Evolutionary conservation across 2,888 invertebrate species (phyloP).

Genomic region (Micropterix aruncella): DNA sequence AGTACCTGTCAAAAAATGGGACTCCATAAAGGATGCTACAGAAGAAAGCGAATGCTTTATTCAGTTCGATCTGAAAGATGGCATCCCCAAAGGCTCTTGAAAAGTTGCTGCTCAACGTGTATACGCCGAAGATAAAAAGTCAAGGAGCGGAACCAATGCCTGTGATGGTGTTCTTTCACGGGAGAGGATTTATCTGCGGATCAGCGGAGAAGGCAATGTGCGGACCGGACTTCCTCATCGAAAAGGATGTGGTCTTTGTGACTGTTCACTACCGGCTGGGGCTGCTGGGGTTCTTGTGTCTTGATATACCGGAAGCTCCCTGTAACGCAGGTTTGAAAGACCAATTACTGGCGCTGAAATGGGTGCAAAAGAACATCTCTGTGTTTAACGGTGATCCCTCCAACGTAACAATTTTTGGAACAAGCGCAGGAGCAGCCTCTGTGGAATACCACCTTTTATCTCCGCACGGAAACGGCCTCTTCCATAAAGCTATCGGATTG

Average conservation of each 20-base stretch:
- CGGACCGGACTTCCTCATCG: slow-evolving; percentile 13
- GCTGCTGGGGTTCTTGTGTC: background rate
- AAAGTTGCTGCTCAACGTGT: slow-evolving; percentile 11
- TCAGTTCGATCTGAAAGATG: background rate
- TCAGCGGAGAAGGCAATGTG: slow-evolving; percentile 9
- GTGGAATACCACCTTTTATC: slow-evolving; percentile 1
- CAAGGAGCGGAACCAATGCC: background rate
- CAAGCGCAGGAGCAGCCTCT: background rate
- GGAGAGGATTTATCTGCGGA: slow-evolving; percentile 14
- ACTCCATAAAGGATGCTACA: background rate
- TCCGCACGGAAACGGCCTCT: slow-evolving; percentile 7
- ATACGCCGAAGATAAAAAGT: slow-evolving; percentile 6
- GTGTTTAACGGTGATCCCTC: background rate
- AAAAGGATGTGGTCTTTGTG: slow-evolving; percentile 12
- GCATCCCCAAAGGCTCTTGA: background rate
- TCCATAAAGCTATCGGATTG: slow-evolving; percentile 18
- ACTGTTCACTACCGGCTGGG: slow-evolving; percentile 16
- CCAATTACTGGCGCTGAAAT: background rate
- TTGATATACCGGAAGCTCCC: background rate
- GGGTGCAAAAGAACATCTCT: background rate
- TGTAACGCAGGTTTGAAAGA: background rate
- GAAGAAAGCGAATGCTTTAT: background rate
- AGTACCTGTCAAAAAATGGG: background rate
- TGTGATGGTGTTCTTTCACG: slow-evolving; percentile 12
- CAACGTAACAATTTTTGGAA: background rate